Conservation (phyloP, 1,140 invertebrate genomes). For the Trichonephila clavata region DNA sequence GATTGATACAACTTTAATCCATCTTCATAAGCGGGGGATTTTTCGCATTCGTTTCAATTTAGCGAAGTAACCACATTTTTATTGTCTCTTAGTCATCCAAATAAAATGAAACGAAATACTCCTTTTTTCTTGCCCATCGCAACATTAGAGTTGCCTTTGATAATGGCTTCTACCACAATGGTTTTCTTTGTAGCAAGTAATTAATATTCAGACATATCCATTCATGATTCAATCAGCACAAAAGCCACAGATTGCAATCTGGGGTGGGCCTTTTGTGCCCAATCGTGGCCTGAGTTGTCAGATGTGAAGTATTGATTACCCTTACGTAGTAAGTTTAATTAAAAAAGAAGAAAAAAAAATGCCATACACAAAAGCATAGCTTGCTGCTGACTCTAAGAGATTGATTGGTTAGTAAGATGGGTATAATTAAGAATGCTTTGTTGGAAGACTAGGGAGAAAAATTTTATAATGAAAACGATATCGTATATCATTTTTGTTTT, state of each 20-base stretch:
- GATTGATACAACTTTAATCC: neutral
- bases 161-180: slow-evolving; percentile 33
- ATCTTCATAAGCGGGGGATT: neutral
- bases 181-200: slow-evolving; percentile 43
- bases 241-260: slow-evolving; percentile 58
- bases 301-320: slow-evolving; percentile 64
- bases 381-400: slow-evolving; percentile 30
- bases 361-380: slow-evolving; percentile 38
- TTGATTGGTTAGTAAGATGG: slow-evolving; percentile 67
- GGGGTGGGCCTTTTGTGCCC: slow-evolving; percentile 23
- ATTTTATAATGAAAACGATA: slow-evolving; percentile 67
- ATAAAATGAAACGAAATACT: neutral
- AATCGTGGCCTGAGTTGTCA: slow-evolving; percentile 50
- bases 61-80: neutral
- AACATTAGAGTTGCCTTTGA: neutral
- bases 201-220: slow-evolving; percentile 58
- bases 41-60: neutral
- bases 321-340: slow-evolving; percentile 29
- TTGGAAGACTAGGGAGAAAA: slow-evolving; percentile 39
- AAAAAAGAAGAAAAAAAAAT: slow-evolving; percentile 40
- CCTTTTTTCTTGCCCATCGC: neutral
- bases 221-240: slow-evolving; percentile 60
- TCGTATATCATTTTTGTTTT: slow-evolving; percentile 72
- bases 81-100: neutral
- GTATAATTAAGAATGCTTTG: slow-evolving; percentile 66